phyloP scores from a whole-genome alignment of 2,888 invertebrate genomes.

The Melangyna quadrimaculata region DNA sequence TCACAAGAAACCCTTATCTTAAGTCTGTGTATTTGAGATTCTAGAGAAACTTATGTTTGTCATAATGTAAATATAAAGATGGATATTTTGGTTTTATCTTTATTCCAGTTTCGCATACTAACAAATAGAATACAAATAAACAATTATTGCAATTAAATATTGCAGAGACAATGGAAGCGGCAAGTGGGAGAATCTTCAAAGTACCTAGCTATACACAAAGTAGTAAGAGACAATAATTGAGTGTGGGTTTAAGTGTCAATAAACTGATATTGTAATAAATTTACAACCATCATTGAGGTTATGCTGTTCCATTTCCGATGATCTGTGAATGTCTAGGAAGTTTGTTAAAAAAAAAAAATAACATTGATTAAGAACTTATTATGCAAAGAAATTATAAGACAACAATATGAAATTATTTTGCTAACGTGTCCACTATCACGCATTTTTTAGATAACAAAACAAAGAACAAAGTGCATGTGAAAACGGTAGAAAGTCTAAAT shows the following conservation, averaged over 20 bases:
- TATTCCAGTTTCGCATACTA: background rate
- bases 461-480: constrained; percentile 3
- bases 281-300: background rate
- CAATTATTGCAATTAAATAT: constrained; percentile 14
- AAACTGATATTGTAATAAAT: background rate
- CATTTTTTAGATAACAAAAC: background rate
- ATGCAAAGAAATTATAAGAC: background rate
- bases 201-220: background rate
- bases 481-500: constrained; percentile 1
- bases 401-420: background rate
- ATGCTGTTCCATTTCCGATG: background rate
- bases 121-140: background rate
- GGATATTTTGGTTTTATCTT: constrained; percentile 19
- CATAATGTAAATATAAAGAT: constrained; percentile 40
- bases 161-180: constrained; percentile 36
- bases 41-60: constrained; percentile 8
- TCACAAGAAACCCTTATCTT: constrained; percentile 21
- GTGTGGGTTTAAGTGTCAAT: constrained; percentile 1
- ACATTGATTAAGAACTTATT: background rate
- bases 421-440: background rate
- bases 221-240: background rate
- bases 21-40: background rate
- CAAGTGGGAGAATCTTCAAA: background rate
- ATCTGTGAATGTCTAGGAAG: background rate
- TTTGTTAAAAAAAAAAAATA: background rate